Evolutionary conservation across 2,113 vertebrate genomes (phyloP), one percentile per base, ranked within the genome.

Genomic region (Sciurus niger): DNA sequence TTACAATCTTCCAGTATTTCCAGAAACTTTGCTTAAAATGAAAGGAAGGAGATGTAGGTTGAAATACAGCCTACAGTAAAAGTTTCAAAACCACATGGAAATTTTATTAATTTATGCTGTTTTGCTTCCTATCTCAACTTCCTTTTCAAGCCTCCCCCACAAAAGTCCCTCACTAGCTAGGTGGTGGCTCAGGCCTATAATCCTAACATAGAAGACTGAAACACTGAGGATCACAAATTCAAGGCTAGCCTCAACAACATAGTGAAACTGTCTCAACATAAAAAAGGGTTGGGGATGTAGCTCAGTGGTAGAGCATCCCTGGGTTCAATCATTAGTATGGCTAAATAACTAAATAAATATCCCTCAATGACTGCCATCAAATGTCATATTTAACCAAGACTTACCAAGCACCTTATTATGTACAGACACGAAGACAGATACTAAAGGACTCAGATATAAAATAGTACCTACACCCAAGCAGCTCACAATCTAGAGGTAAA

Each of bases 11-110:
- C 40, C 34, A 90, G 84, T 85, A 90, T 94, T 86, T 88, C 73
- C 60, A 96, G 73, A 83, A 95, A 73, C 43, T 73, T 46, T 84
- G 68, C 77, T 96, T 82, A 83, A 96, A 87, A 93, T 76, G 17
- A 43, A 40, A 95, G 25, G 68, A n/a, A 82, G 55, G 13, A 88
- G 73, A 90, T 28, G 7, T 16, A 87, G 22, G 28, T 14, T 51
- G 30, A 84, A 93, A 58, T 77, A 89, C 32, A 85, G 34, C 55
- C 37, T 25, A 78, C 16, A 85, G 32, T 48, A 77, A 77, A 84
- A 90, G 25, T 87, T 92, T 94, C 77, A 90, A 92, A 88, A 88
- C 87, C n/a, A 68, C 58, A 88, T 8, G 37, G 51, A 28, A 55
- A 65, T 58, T 84, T 76, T 84, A 89, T 90, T 92, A 20, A 96